Evolutionary conservation across 2,113 vertebrate species (phyloP), one percentile per base, ranked within the genome.

Genomic region (Miniopterus natalensis): DNA sequence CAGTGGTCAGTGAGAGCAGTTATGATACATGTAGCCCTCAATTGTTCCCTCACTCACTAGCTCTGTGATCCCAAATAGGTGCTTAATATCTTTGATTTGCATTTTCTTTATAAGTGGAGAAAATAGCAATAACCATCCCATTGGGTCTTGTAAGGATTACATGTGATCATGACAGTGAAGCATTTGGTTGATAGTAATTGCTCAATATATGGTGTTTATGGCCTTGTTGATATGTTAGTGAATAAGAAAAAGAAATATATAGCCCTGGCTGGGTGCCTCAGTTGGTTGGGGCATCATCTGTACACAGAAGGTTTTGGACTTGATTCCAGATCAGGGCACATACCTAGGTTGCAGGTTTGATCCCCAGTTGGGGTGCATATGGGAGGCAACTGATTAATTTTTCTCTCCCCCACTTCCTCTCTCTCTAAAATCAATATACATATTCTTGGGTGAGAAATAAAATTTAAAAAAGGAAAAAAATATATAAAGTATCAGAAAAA

Each of bases 71-170:
- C 23, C 18, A 11, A 0, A 8, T 63, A 57, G 53, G 4, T 84
- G 18, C 29, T 79, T 87, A 65, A 18, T 91, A 25, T 55, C 55
- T 66, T 29, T 59, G 53, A 81, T 40, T 95, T 93, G 51, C 13
- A 40, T 84, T 91, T 85, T 93, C 65, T 77, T 88, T 91, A 21
- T 94, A 87, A 95, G 73, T 96, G 45, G 45, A 73, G 85, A 73
- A 70, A 86, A 87, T 70, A 84, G 74, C 53, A 75, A 78, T 59
- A 29, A 73, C 8, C n/a, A 55, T 12, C n/a, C 45, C 94, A 12
- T 29, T 94, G 17, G 3, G 49, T 45, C 92, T 94, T 85, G 13
- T 79, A 88, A 75, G 53, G 71, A 77, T 87, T 88, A 55, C 3
- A 23, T 73, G 29, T 83, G 42, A 92, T 18, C n/a, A 7, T 90